These are phyloP conservation scores for Potorous gilbertii DNA, from an alignment of 2,797 vertebrate species.

Conservation along the genomic window DNA sequence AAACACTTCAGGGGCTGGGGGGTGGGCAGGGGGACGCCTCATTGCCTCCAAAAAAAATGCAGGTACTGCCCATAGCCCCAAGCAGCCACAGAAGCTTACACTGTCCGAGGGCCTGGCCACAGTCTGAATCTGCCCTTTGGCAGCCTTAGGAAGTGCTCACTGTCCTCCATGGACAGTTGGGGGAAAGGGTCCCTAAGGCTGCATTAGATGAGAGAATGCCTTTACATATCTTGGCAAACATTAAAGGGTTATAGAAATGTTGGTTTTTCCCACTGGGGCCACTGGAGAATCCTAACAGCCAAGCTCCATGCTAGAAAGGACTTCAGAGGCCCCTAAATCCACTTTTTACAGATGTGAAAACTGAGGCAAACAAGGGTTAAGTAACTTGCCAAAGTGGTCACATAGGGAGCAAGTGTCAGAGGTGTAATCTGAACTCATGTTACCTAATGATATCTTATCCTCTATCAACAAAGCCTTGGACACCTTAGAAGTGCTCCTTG, in stretches of 20 bases:
- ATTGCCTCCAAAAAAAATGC: too few species aligned
- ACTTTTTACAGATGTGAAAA: not conserved
- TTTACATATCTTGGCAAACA: not conserved
- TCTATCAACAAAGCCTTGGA: not conserved
- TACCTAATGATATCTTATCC: not conserved
- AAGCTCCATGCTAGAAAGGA: not conserved
- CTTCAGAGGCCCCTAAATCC: not conserved
- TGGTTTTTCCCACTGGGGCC: not conserved
- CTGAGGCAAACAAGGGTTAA: not conserved
- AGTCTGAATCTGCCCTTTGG: too few species aligned
- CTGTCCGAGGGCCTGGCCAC: too few species aligned
- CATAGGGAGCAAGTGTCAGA: not conserved
- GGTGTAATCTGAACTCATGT: not conserved
- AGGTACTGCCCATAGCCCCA: too few species aligned
- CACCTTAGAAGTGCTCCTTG: not conserved
- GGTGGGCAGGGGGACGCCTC: too few species aligned
- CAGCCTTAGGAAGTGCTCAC: too few species aligned
- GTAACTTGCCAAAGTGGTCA: not conserved
- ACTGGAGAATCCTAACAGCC: not conserved
- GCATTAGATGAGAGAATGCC: not conserved
- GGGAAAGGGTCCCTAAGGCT: too few species aligned
- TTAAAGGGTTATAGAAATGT: not conserved
- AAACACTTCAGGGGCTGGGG: too few species aligned
- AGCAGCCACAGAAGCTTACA: too few species aligned
- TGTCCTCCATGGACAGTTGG: too few species aligned